Conservation (phyloP, 2,113 vertebrate species). For the Myotis yumanensis region DNA sequence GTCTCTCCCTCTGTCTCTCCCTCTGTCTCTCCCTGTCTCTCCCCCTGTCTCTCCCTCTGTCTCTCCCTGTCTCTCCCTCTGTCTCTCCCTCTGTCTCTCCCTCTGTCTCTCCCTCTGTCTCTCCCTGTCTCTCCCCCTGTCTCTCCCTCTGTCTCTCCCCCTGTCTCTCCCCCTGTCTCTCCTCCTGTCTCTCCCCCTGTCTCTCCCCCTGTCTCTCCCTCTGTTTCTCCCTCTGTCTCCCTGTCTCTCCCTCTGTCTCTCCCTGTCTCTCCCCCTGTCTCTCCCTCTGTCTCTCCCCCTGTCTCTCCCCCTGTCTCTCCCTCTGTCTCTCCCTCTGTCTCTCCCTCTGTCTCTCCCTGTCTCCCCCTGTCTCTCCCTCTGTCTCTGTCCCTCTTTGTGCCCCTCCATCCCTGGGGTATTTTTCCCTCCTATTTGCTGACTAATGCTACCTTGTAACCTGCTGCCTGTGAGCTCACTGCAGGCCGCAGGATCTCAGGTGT, state of each 20-base stretch:
- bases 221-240: neutral
- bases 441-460: neutral
- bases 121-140: too few relatives aligned
- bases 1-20: neutral
- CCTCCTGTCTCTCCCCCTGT: too few relatives aligned
- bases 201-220: neutral
- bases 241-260: too few relatives aligned
- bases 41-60: too few relatives aligned
- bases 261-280: neutral
- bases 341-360: neutral
- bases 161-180: neutral
- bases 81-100: neutral
- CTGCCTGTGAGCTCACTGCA: neutral
- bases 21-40: neutral
- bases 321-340: neutral
- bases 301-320: neutral
- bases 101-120: neutral
- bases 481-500: neutral
- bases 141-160: neutral
- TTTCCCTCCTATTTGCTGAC: neutral
- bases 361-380: too few relatives aligned
- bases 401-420: too few relatives aligned
- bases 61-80: too few relatives aligned
- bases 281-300: neutral
- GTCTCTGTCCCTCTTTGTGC: neutral